Conservation (phyloP, 1,140 invertebrate species). For the Phocides pigmalion region DNA sequence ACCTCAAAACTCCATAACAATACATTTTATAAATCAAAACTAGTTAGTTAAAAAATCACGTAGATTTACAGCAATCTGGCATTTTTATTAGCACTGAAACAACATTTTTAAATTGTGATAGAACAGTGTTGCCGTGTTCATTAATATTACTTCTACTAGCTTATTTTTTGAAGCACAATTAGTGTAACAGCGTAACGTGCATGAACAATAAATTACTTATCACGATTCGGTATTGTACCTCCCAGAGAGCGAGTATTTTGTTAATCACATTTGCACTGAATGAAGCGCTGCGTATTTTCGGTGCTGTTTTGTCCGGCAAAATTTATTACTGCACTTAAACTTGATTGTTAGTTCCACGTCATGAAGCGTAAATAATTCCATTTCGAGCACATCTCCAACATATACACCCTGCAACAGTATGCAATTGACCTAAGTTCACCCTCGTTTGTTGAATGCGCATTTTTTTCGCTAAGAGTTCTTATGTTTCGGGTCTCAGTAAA, state of each 20-base stretch:
- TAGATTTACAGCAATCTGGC: neutral
- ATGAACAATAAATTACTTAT: slow-evolving; percentile 36
- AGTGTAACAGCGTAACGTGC: slow-evolving; percentile 32
- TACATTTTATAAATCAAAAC: too few species aligned
- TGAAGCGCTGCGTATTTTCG: slow-evolving; percentile 50
- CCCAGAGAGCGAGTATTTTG: slow-evolving; percentile 45
- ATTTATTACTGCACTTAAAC: slow-evolving; percentile 56
- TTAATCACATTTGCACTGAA: slow-evolving; percentile 53
- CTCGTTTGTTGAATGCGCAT: slow-evolving; percentile 47
- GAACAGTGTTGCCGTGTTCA: slow-evolving; percentile 11
- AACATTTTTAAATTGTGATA: neutral
- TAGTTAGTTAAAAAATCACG: too few species aligned
- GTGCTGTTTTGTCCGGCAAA: slow-evolving; percentile 48
- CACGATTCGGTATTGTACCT: slow-evolving; percentile 39
- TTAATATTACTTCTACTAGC: slow-evolving; percentile 28
- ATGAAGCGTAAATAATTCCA: slow-evolving; percentile 47
- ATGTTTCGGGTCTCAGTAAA: slow-evolving; percentile 44
- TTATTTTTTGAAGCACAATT: slow-evolving; percentile 34
- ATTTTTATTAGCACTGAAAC: neutral
- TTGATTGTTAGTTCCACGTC: slow-evolving; percentile 56
- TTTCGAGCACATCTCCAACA: slow-evolving; percentile 36
- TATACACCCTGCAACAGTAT: slow-evolving; percentile 35
- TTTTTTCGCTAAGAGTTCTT: slow-evolving; percentile 50
- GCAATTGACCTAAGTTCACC: slow-evolving; percentile 39
- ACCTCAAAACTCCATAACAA: too few species aligned